Percentiles rank a stretch among this genome's conserved stretches.
Conservation (phyloP, 2,888 invertebrate species). For the Noctuana brunneofusca region DNA sequence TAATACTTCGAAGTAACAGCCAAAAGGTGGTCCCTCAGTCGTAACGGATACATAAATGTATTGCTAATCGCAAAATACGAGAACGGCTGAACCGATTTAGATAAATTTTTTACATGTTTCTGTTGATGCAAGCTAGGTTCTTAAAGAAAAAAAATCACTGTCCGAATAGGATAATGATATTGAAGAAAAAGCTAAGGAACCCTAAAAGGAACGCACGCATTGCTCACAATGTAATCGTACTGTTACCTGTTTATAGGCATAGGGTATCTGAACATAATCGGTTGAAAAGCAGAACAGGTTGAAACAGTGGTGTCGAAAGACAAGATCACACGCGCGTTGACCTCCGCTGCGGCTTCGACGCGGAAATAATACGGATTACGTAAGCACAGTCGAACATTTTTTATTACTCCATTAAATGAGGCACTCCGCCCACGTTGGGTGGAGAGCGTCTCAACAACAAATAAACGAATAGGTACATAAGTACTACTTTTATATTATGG, state of each 20-base stretch:
- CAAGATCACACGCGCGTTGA: conserved; percentile 67
- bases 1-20: too few relatives aligned
- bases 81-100: too few relatives aligned
- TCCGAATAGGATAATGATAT: too few relatives aligned
- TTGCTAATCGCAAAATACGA: too few relatives aligned
- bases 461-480: conserved; percentile 57
- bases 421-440: conserved; percentile 74
- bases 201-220: too few relatives aligned
- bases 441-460: conserved; percentile 68
- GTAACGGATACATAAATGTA: too few relatives aligned
- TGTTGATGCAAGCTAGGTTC: too few relatives aligned
- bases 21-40: too few relatives aligned
- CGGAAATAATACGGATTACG: conserved; percentile 81
- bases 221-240: conserved; percentile 1
- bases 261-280: conserved; percentile 35
- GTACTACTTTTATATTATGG: conserved; percentile 60
- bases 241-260: conserved; percentile 4
- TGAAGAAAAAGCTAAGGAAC: too few relatives aligned
- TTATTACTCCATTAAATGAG: conserved; percentile 81
- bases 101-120: too few relatives aligned
- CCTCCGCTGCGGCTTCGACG: conserved; percentile 69
- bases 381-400: conserved; percentile 81
- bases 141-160: too few relatives aligned
- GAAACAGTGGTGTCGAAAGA: conserved; percentile 38
- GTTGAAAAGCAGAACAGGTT: conserved; percentile 22